A percentile compares a stretch with the other conserved stretches of the same genome.
Conservation (phyloP, 1,140 invertebrate genomes). For the Drosophila obscura region DNA sequence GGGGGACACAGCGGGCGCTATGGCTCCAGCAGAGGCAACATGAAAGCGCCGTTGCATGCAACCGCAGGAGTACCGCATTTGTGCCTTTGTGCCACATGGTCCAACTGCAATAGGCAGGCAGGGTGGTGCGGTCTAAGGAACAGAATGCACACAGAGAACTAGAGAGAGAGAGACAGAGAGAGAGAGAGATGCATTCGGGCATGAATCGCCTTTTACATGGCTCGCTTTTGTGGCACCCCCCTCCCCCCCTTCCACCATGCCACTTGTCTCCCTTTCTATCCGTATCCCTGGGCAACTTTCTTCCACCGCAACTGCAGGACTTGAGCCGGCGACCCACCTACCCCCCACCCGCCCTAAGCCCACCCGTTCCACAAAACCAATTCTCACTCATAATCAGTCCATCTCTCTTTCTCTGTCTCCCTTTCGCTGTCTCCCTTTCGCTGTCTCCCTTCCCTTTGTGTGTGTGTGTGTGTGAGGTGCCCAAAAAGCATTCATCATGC, state of each 20-base stretch:
- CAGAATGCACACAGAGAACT: too few relatives aligned
- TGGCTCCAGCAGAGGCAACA: slow-evolving; percentile 49
- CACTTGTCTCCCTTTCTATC: slow-evolving; percentile 14
- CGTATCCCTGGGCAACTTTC: too few relatives aligned
- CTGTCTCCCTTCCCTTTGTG: too few relatives aligned
- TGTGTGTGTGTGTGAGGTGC: slow-evolving; percentile 19
- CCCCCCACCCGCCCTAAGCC: not conserved
- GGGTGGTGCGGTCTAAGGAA: not conserved
- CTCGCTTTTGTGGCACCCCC: slow-evolving; percentile 63
- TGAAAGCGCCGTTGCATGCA: slow-evolving; percentile 80
- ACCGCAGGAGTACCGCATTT: slow-evolving; percentile 78
- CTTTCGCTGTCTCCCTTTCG: too few relatives aligned
- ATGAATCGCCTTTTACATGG: slow-evolving; percentile 77
- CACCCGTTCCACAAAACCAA: not conserved
- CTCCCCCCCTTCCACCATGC: not conserved
- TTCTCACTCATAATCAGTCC: too few relatives aligned
- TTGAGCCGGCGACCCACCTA: slow-evolving; percentile 6
- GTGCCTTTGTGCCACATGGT: slow-evolving; percentile 67
- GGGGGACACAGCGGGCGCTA: slow-evolving; percentile 7
- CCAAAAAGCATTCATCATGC: slow-evolving; percentile 25
- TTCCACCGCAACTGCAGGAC: too few relatives aligned
- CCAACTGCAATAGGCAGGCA: not conserved
- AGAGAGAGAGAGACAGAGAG: not conserved
- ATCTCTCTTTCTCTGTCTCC: not conserved
- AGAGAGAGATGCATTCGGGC: slow-evolving; percentile 64